phyloP scores from a whole-genome alignment of 2,888 invertebrate genomes.

The Apamea anceps region DNA sequence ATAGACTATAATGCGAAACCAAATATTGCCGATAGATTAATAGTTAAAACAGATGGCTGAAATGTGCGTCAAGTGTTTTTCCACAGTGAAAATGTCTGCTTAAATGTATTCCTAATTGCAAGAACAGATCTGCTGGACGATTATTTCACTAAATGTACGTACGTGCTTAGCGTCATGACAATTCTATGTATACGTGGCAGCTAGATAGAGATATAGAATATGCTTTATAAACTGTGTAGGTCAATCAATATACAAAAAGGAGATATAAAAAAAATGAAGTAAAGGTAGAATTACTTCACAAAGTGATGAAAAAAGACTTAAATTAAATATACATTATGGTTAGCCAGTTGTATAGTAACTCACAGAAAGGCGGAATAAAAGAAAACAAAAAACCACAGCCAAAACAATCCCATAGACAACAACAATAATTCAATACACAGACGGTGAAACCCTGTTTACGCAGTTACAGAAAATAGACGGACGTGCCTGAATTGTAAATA shows the following conservation, averaged over 20 bases:
- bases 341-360: no score
- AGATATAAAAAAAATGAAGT: neutral
- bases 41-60: constrained; percentile 43
- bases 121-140: constrained; percentile 21
- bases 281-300: neutral
- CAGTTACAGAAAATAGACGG: constrained; percentile 24
- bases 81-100: constrained; percentile 38
- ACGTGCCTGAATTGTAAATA: constrained; percentile 43
- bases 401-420: neutral
- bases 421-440: constrained; percentile 4
- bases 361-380: neutral
- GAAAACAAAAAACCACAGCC: neutral
- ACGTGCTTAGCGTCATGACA: constrained; percentile 35
- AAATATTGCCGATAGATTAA: constrained; percentile 55
- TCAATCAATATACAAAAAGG: neutral
- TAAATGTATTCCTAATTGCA: constrained; percentile 37
- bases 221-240: neutral
- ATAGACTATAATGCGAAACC: constrained; percentile 48
- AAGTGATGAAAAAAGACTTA: neutral
- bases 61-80: constrained; percentile 47
- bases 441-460: constrained; percentile 1
- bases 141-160: constrained; percentile 23
- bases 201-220: neutral
- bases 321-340: no score
- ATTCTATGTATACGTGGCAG: constrained; percentile 6